A percentile compares a stretch with the other conserved stretches of the same genome.
Evolutionary conservation across 2,113 vertebrate species (phyloP).

Genomic region (Phyllostomus discolor): DNA sequence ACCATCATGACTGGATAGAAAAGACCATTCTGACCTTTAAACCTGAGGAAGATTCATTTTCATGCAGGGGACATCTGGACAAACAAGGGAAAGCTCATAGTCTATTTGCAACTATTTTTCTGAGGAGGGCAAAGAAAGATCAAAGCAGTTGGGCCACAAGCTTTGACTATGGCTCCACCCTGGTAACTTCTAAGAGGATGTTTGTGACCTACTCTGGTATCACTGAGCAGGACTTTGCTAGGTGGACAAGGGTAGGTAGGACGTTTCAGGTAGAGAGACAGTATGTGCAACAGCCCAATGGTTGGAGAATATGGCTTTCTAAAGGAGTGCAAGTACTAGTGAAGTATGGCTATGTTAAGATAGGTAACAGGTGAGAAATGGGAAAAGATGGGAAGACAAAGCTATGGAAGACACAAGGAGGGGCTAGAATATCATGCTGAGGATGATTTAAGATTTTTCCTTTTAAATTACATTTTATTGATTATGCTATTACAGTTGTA

Average conservation of each 20-base stretch:
- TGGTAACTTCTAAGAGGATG: not conserved
- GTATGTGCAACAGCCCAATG: not conserved
- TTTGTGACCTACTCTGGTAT: not conserved
- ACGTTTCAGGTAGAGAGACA: constrained; percentile 22
- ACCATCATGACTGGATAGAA: not conserved
- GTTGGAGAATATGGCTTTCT: not conserved
- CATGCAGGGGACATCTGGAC: not conserved
- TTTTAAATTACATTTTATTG: too few relatives aligned
- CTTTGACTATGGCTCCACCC: not conserved
- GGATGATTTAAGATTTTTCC: not conserved
- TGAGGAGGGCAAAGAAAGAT: not conserved
- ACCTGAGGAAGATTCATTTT: not conserved
- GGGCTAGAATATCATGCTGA: not conserved
- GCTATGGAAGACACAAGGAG: not conserved
- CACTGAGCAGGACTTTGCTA: not conserved
- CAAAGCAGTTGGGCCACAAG: not conserved
- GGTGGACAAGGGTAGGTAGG: not conserved
- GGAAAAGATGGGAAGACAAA: not conserved
- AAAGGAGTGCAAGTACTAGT: not conserved
- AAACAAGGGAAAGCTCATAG: not conserved
- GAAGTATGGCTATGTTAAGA: not conserved
- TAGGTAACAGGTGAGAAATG: not conserved
- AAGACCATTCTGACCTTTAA: constrained; percentile 2
- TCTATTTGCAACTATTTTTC: constrained; percentile 8
- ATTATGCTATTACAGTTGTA: too few relatives aligned